A percentile compares a stretch with the other conserved stretches of the same genome.
These are phyloP conservation scores for Euborellia annulipes DNA, from an alignment of 1,140 invertebrate genomes.

Conservation along the genomic window DNA sequence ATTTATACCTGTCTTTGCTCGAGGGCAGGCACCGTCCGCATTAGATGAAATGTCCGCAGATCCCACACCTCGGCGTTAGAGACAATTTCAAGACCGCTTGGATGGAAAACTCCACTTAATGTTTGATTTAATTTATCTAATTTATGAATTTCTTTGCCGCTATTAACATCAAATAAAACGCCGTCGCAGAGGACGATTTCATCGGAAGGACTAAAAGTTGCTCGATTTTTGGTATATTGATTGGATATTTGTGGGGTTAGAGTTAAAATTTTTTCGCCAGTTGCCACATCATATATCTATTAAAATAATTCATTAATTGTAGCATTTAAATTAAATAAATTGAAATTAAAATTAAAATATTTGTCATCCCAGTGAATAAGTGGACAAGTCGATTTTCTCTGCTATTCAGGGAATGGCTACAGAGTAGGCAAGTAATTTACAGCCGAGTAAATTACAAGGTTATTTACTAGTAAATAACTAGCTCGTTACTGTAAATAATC, in stretches of 20 bases:
- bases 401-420: too few relatives aligned
- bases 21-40: constrained; percentile 81
- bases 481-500: too few relatives aligned
- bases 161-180: constrained; percentile 86
- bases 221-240: constrained; percentile 83
- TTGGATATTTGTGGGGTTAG: constrained; percentile 72
- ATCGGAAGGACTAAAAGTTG: constrained; percentile 86
- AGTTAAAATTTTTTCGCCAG: constrained; percentile 53
- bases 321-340: too few relatives aligned
- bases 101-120: constrained; percentile 92
- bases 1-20: constrained; percentile 76
- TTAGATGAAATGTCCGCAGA: constrained; percentile 79
- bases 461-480: too few relatives aligned
- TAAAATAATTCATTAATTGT: too few relatives aligned
- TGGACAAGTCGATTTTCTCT: too few relatives aligned
- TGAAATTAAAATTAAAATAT: too few relatives aligned
- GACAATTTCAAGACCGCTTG: constrained; percentile 79
- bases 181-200: constrained; percentile 90
- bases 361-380: too few relatives aligned
- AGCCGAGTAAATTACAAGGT: too few relatives aligned
- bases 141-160: constrained; percentile 80
- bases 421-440: too few relatives aligned
- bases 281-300: constrained; percentile 81
- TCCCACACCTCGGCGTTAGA: constrained; percentile 94
- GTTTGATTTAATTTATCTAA: constrained; percentile 95